phyloP scores from a whole-genome alignment of 2,888 invertebrate species.

The Drosophila helvetica region DNA sequence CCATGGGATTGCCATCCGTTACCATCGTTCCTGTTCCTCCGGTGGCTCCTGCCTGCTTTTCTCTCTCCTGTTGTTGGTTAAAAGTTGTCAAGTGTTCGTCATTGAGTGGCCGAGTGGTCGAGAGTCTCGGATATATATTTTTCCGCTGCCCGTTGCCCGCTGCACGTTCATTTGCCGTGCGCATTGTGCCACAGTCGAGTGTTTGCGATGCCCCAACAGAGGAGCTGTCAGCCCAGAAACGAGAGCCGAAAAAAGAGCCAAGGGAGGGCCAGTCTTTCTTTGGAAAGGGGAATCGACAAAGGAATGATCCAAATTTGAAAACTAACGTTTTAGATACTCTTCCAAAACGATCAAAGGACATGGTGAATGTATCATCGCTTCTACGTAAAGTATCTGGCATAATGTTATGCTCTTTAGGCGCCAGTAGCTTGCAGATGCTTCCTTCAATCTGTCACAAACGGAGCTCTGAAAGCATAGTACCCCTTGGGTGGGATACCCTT shows the following conservation, averaged over 20 bases:
- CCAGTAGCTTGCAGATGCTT: too few species aligned
- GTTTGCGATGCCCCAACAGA: constrained; percentile 73
- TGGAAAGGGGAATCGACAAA: neutral
- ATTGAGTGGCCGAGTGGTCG: constrained; percentile 43
- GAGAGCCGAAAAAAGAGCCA: constrained; percentile 21
- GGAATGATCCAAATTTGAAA: neutral
- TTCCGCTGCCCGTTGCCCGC: constrained; percentile 10
- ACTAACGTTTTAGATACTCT: neutral
- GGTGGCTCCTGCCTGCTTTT: constrained; percentile 19
- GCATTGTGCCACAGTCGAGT: constrained; percentile 68
- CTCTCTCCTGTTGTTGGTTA: constrained; percentile 43
- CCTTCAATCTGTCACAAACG: neutral
- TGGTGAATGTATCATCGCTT: too few species aligned
- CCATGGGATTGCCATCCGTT: constrained; percentile 16
- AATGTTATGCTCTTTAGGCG: too few species aligned
- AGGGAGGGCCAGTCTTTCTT: too few species aligned
- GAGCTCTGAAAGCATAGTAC: constrained; percentile 5
- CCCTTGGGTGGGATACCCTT: neutral
- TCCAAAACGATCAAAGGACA: constrained; percentile 16
- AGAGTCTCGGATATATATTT: constrained; percentile 22
- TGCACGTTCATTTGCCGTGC: constrained; percentile 64
- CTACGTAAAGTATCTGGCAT: too few species aligned
- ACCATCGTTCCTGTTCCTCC: constrained; percentile 22
- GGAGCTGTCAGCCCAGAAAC: constrained; percentile 63
- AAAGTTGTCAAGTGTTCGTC: constrained; percentile 49